Conservation (phyloP, 2,888 invertebrate genomes). For the Tachina lurida region DNA sequence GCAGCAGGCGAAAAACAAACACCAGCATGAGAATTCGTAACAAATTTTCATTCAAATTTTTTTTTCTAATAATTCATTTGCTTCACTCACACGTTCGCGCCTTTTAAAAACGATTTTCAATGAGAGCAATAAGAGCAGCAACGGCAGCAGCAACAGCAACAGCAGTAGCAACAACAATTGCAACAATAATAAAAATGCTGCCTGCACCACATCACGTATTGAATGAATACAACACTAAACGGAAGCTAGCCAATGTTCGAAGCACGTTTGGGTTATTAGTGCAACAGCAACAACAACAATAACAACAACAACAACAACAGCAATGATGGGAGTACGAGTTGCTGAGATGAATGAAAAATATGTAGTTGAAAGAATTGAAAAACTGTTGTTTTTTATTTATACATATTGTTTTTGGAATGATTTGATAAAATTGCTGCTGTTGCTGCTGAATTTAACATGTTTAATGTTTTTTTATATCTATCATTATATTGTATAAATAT, state of each 20-base stretch:
- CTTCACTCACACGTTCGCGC: not conserved
- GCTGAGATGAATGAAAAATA: not conserved
- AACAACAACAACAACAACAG: slow-evolving; percentile 17
- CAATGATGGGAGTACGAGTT: not conserved
- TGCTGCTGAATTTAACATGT: slow-evolving; percentile 2
- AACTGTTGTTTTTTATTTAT: not conserved
- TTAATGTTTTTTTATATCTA: slow-evolving; percentile 2
- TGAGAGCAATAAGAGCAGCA: not conserved
- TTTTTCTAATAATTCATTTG: not conserved
- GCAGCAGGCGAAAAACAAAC: not conserved
- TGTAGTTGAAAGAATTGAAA: not conserved
- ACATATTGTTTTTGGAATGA: not conserved
- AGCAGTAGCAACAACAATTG: not conserved
- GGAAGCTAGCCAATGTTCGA: slow-evolving; percentile 67
- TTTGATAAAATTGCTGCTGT: slow-evolving; percentile 19
- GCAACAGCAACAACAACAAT: slow-evolving; percentile 28
- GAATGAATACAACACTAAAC: slow-evolving; percentile 58
- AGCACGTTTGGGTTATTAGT: slow-evolving; percentile 70
- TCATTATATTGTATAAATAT: not conserved
- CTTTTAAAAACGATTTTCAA: slow-evolving; percentile 40
- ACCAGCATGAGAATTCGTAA: slow-evolving; percentile 4
- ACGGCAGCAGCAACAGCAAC: slow-evolving; percentile 10
- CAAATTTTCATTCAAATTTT: slow-evolving; percentile 22
- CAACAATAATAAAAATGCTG: slow-evolving; percentile 29
- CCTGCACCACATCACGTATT: slow-evolving; percentile 69